phyloP scores from a whole-genome alignment of 2,797 vertebrate species.

The Cuculus canorus region DNA sequence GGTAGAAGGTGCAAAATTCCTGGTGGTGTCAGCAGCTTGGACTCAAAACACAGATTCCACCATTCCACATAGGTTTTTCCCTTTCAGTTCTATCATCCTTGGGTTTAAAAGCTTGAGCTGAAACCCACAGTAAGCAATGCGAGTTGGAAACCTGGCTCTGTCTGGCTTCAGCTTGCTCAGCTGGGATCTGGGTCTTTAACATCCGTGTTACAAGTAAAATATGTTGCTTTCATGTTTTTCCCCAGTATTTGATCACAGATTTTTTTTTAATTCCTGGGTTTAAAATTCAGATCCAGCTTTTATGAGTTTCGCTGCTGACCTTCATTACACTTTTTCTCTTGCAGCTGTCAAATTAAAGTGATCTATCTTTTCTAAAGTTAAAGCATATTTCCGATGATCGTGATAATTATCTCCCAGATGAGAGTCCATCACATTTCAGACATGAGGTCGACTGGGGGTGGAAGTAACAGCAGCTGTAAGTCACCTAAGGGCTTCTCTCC shows the following conservation, averaged over 20 bases:
- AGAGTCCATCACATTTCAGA: slow-evolving; percentile 65
- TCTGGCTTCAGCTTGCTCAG: neutral
- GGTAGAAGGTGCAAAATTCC: neutral
- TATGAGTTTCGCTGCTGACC: slow-evolving; percentile 31
- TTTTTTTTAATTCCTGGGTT: neutral
- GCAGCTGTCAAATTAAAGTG: slow-evolving; percentile 60
- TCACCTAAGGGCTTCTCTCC: slow-evolving; percentile 56
- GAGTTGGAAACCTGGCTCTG: neutral
- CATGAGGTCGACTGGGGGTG: slow-evolving; percentile 77
- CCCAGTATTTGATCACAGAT: neutral
- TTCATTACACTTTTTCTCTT: slow-evolving; percentile 55
- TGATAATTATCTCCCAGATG: slow-evolving; percentile 51
- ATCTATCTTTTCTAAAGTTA: slow-evolving; percentile 43
- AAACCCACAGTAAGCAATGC: neutral
- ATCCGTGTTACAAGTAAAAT: neutral
- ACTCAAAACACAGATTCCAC: neutral
- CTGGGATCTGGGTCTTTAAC: neutral
- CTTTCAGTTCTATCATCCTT: neutral
- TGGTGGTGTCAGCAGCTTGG: neutral
- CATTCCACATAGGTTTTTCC: neutral
- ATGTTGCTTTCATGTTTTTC: neutral
- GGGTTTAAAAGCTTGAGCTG: neutral
- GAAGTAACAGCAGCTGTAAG: slow-evolving; percentile 47
- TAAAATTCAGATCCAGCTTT: slow-evolving; percentile 56
- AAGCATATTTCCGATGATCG: slow-evolving; percentile 56